phyloP scores from a whole-genome alignment of 2,797 vertebrate species.

The Hybognathus amarus region DNA sequence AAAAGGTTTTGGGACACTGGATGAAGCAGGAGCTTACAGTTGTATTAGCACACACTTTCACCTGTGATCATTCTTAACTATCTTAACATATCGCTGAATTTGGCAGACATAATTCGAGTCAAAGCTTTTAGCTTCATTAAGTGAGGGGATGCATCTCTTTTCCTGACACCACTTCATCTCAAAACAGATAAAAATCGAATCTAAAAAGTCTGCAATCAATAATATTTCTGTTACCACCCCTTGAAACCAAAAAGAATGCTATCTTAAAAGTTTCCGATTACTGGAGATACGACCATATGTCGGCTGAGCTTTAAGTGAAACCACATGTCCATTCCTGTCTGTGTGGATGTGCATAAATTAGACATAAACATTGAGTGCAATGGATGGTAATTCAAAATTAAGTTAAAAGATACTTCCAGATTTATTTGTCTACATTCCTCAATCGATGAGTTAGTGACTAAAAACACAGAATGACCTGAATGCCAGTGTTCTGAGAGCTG shows the following conservation, averaged over 20 bases:
- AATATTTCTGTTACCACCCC: conserved; percentile 45
- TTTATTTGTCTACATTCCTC: conserved; percentile 12
- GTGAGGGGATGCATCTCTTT: background rate
- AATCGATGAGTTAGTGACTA: conserved; percentile 24
- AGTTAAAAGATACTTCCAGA: background rate
- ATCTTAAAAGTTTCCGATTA: conserved; percentile 37
- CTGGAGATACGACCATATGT: conserved; percentile 34
- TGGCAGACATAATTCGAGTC: conserved; percentile 13
- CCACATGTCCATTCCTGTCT: conserved; percentile 49
- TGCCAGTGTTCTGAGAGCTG: background rate
- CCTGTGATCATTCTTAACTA: conserved; percentile 20
- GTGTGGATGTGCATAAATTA: conserved; percentile 7
- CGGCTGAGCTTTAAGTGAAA: conserved; percentile 55
- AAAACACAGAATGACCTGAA: conserved; percentile 31
- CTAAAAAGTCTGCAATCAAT: conserved; percentile 51
- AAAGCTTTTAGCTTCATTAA: conserved; percentile 44
- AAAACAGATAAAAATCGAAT: conserved; percentile 47
- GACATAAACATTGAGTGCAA: conserved; percentile 3
- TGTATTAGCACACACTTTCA: conserved; percentile 12
- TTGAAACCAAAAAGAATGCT: conserved; percentile 50
- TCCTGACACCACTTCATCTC: conserved; percentile 29
- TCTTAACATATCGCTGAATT: background rate
- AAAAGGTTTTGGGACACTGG: background rate
- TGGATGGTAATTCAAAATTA: conserved; percentile 14
- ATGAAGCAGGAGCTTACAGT: background rate